Evolutionary conservation across 2,888 invertebrate species (phyloP).

Genomic region (Cryptus armator): DNA sequence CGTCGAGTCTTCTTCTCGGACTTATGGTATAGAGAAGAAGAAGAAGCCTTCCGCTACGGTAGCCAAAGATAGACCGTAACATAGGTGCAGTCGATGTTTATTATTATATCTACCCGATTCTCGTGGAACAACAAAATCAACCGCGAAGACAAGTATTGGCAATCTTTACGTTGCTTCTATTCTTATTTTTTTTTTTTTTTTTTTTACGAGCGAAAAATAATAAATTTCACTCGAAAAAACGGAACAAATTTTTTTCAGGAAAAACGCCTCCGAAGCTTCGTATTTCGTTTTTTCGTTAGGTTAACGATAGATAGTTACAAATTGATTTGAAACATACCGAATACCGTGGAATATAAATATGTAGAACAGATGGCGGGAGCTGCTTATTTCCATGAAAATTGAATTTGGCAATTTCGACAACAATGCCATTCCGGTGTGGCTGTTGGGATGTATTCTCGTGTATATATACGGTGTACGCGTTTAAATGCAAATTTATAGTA

Average conservation of each 20-base stretch:
- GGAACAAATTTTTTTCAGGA: too few species aligned
- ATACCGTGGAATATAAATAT: neutral
- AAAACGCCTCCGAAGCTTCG: neutral
- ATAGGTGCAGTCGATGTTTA: slow-evolving; percentile 58
- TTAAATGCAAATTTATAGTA: slow-evolving; percentile 82
- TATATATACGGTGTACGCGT: slow-evolving; percentile 47
- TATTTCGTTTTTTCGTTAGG: neutral
- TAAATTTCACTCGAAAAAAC: too few species aligned
- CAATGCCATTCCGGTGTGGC: slow-evolving; percentile 79
- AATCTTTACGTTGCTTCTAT: neutral
- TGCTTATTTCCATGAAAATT: slow-evolving; percentile 79
- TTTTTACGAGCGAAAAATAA: neutral
- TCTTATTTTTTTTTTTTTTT: neutral
- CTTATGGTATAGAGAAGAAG: slow-evolving; percentile 73
- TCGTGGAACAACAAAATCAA: slow-evolving; percentile 21
- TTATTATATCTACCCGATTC: slow-evolving; percentile 47
- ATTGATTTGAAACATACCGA: neutral
- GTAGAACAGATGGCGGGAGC: slow-evolving; percentile 57
- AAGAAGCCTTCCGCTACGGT: slow-evolving; percentile 61
- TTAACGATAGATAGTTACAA: neutral
- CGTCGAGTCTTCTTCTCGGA: slow-evolving; percentile 66
- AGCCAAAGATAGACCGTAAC: slow-evolving; percentile 62
- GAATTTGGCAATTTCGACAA: slow-evolving; percentile 78
- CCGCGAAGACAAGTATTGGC: neutral
- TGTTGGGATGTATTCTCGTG: slow-evolving; percentile 3